Base-by-base conservation (phyloP, 1,140 invertebrate genomes). In the Atta texana region DNA sequence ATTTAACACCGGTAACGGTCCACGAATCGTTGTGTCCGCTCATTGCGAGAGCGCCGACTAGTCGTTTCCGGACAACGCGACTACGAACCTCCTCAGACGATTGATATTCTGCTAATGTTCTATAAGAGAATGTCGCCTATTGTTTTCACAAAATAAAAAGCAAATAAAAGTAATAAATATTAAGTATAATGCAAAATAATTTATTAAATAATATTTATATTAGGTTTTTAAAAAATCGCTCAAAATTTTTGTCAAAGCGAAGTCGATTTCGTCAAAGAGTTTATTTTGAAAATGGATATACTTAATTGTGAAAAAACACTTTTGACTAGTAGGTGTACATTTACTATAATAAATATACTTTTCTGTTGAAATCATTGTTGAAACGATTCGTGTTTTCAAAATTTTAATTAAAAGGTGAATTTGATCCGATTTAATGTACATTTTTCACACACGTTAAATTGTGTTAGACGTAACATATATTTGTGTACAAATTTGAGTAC, bases 1-100 rank as follows among this genome's bases (percentile, higher is more conserved):
- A 94, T 95, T 95, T 93, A 95, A 93, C 93, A 95, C 94, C 90
- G 90, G 94, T 93, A 93, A 93, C 93, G 90, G 90, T 84, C n/a
- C 69, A 92, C 92, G 92, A 92, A 92, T 91, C 92, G 88, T 88
- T 53, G 24, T 91, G 87, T 86, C 75, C 86, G 87, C 85, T 59
- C 51, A 44, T 51, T 86, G 28, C 59, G 81, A 69, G 66, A 64
- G 63, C 21, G 51, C 18, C 44, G 75, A 44, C 57, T 64, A 21
- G 31, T 63, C 72, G 55, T 57, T 74, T 34, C 78, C 21, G 61
- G 59, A 51, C 39, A 12, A 31, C 31, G 64, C 80, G 63, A 87
- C 82, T 78, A 44, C 57, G 18, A 77, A 18, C 5, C 24, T 64
- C 34, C 18, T 14, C 8, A 3, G 10, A 78, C 57, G 21, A 77